Evolutionary conservation across 2,797 vertebrate species (phyloP), one percentile per base, ranked within the genome.

Genomic region (Thaleichthys pacificus): DNA sequence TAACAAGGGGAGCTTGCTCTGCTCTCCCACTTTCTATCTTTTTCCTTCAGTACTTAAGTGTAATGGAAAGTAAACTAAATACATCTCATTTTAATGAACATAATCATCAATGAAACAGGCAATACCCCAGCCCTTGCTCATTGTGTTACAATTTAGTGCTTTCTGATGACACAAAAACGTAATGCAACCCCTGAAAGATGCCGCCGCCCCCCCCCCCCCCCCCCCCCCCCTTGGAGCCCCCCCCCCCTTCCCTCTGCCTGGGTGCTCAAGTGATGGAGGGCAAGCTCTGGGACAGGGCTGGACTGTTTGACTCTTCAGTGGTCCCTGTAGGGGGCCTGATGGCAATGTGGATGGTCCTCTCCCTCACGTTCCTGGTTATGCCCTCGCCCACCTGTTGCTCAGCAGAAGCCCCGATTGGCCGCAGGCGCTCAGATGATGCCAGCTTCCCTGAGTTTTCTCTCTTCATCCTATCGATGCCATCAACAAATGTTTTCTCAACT

Each of bases 281-380:
- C 26, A 80, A 71, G 42, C 38, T 71, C 32, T 80, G 83, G 42
- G 73, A 24, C 22, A 63, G 69, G 60, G 82, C 78, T 51, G 32
- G 79, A 35, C 72, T 71, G 26, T 68, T 78, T 1, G 70, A 69
- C 61, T 84, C 75, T 12, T 70, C 35, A 72, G 70, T 75, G 19
- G 42, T 42, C 42, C 71, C 77, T 5, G 70, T 68, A 3, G 84
- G 69, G 70, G 82, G 72, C 71, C 85, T 79, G 74, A 88, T 80
- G 72, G 78, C 26, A 38, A 84, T 85, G 70, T 86, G 81, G 56
- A 86, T 74, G 1, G 82, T 77, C 26, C 74, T 76, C 66, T 86
- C 82, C 56, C 72, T 68, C 15, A 28, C 19, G 69, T 69, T 56
- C 28, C 70, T 60, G 61, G 49, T 57, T 14, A 3, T n/a, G 19